Evolutionary conservation across 2,797 vertebrate genomes (phyloP).

Genomic region (Helicolenus hilgendorfi): DNA sequence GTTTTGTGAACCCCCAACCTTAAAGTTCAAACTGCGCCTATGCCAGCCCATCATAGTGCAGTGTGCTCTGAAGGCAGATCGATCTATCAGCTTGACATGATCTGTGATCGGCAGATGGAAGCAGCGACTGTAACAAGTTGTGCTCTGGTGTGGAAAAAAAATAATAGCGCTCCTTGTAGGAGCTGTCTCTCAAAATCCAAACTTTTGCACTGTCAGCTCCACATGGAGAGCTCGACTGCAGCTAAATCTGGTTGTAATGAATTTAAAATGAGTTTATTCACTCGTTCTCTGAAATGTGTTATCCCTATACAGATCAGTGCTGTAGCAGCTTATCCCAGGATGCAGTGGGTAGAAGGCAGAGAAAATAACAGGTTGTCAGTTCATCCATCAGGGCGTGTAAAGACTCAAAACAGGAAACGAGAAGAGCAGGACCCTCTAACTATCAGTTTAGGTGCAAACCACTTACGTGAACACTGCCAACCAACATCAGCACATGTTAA

Average conservation of each 20-base stretch:
- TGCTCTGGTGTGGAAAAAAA: conserved; percentile 36
- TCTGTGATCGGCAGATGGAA: conserved; percentile 41
- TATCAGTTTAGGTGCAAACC: not conserved
- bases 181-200: conserved; percentile 41
- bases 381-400: not conserved
- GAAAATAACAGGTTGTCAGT: not conserved
- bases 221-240: not conserved
- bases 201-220: conserved; percentile 38
- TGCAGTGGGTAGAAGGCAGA: not conserved
- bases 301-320: not conserved
- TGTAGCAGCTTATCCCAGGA: not conserved
- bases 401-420: not conserved
- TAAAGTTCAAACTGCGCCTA: no score
- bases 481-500: not conserved
- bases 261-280: conserved; percentile 21
- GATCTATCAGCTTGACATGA: conserved; percentile 21
- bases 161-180: not conserved
- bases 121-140: conserved; percentile 30
- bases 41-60: not conserved
- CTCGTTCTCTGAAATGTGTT: not conserved
- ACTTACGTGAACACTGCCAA: not conserved
- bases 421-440: not conserved
- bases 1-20: no score
- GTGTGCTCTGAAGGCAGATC: conserved; percentile 7
- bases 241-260: conserved; percentile 22